Conservation (phyloP, 2,888 invertebrate genomes). For the Brachylomia viminalis region DNA sequence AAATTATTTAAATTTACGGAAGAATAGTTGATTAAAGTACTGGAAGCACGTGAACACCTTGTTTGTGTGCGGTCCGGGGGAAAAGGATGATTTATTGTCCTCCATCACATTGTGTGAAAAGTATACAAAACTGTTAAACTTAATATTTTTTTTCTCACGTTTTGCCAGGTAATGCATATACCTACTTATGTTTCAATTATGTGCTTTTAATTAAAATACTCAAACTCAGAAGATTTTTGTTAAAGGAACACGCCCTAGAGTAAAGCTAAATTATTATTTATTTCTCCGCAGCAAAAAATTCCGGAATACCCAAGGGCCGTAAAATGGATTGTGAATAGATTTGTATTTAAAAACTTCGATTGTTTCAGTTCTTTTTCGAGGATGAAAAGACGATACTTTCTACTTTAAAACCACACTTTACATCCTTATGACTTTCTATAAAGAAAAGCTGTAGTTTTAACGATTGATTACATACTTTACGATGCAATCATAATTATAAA, state of each 20-base stretch:
- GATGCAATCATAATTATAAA: slow-evolving; percentile 13
- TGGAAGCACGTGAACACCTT: too few species aligned
- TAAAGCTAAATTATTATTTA: too few species aligned
- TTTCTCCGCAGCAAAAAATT: background rate
- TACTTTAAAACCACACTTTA: background rate
- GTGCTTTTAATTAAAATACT: background rate
- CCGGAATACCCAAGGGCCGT: background rate
- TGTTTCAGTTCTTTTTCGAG: too few species aligned
- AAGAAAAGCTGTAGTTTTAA: background rate
- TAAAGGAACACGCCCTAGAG: too few species aligned
- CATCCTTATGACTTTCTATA: background rate
- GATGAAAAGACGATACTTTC: background rate
- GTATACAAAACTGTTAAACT: background rate
- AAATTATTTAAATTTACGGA: too few species aligned
- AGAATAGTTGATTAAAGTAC: too few species aligned
- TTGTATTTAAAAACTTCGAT: too few species aligned
- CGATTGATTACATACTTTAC: background rate
- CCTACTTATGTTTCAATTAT: too few species aligned
- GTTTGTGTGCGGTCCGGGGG: too few species aligned
- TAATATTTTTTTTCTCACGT: background rate
- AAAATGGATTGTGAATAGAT: background rate
- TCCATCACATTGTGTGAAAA: background rate
- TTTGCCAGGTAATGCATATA: background rate
- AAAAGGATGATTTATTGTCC: background rate
- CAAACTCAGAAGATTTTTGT: background rate